Conservation (phyloP, 1,140 invertebrate species). For the Holotrichia oblita region DNA sequence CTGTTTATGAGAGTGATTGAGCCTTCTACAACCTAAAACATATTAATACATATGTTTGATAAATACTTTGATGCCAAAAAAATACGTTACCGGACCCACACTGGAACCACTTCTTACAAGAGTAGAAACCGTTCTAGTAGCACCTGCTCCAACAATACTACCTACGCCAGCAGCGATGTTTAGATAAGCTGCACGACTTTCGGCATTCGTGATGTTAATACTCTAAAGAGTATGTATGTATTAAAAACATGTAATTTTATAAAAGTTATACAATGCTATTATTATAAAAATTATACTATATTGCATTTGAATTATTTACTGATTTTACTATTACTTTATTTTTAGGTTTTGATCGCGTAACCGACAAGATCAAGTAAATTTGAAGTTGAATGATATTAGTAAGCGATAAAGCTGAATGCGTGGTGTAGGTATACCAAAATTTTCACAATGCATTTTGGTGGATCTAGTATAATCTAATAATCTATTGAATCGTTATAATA, state of each 20-base stretch:
- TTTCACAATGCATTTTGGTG: not conserved
- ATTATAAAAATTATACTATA: no score
- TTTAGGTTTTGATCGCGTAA: no score
- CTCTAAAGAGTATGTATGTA: slow-evolving; percentile 49
- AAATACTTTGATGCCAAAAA: not conserved
- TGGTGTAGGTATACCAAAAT: no score
- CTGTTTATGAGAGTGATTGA: slow-evolving; percentile 46
- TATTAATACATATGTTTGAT: not conserved
- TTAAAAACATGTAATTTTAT: no score
- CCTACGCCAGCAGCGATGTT: slow-evolving; percentile 57
- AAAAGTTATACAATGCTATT: no score
- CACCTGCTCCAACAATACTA: slow-evolving; percentile 58
- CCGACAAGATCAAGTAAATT: no score
- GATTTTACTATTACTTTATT: no score
- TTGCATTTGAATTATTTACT: no score
- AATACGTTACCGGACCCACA: slow-evolving; percentile 48
- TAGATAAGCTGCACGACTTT: slow-evolving; percentile 59
- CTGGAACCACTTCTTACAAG: slow-evolving; percentile 49
- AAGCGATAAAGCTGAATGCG: no score
- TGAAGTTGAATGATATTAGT: no score
- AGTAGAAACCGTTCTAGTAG: slow-evolving; percentile 49
- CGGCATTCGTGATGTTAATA: slow-evolving; percentile 55
- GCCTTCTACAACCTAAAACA: not conserved
- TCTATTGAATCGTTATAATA: no score
- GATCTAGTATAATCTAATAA: no score